Percentiles rank a stretch among this genome's conserved stretches.
Evolutionary conservation across 1,140 invertebrate species (phyloP).

Genomic region (Dendroctonus ponderosae): DNA sequence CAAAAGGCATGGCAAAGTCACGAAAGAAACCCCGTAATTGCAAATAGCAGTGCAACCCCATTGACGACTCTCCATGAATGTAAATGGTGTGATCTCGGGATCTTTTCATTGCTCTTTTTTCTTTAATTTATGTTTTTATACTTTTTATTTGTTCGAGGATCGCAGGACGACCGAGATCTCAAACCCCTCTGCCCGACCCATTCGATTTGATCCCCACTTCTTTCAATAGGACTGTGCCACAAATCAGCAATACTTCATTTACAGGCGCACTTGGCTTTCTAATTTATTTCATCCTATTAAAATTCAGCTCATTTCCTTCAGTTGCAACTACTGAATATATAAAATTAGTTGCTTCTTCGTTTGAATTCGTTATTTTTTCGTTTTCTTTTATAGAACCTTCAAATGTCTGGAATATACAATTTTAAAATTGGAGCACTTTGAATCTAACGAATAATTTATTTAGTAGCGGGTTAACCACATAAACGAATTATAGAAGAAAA

Average conservation of each 20-base stretch:
- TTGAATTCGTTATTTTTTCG: constrained; percentile 9
- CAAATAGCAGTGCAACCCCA: constrained; percentile 36
- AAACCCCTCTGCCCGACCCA: constrained; percentile 18
- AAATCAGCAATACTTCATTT: constrained; percentile 39
- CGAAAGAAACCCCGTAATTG: constrained; percentile 34
- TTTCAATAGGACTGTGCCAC: constrained; percentile 33
- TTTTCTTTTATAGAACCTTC: constrained; percentile 8
- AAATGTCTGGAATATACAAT: no score
- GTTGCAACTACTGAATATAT: constrained; percentile 37
- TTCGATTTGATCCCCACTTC: constrained; percentile 35
- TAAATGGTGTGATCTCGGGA: constrained; percentile 31
- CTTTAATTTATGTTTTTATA: constrained; percentile 39
- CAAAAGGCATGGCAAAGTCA: constrained; percentile 7
- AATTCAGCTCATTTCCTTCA: constrained; percentile 35
- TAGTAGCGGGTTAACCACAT: no score
- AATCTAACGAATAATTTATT: no score
- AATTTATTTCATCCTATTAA: constrained; percentile 36
- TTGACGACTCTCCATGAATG: constrained; percentile 36
- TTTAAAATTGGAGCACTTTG: no score
- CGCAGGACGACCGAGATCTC: constrained; percentile 6
- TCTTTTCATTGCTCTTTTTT: constrained; percentile 34
- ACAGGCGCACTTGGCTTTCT: constrained; percentile 34
- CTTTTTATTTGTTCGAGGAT: constrained; percentile 34
- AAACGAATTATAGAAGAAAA: no score
- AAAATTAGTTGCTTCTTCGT: constrained; percentile 31